These are phyloP conservation scores for Drosophila oshimai DNA, from an alignment of 1,140 invertebrate species.

Conservation along the genomic window DNA sequence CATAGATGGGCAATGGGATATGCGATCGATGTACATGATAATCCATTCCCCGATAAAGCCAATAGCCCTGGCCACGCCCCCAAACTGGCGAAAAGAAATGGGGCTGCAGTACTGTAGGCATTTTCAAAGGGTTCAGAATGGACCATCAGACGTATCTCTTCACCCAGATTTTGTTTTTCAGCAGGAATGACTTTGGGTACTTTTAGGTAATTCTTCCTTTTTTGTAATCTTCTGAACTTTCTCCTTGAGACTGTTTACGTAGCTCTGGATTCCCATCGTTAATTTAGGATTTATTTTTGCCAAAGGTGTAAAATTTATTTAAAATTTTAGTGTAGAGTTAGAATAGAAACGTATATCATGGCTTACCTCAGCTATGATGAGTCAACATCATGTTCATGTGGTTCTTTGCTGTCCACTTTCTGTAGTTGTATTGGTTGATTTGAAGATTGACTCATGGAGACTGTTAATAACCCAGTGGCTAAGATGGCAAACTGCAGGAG, in stretches of 20 bases:
- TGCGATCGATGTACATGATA: conserved; percentile 56
- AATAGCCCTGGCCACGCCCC: conserved; percentile 70
- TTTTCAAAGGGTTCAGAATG: conserved; percentile 42
- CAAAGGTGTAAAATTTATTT: not conserved
- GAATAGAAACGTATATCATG: not conserved
- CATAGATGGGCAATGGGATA: conserved; percentile 58
- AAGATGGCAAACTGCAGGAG: conserved; percentile 58
- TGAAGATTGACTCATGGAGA: not conserved
- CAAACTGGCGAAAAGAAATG: conserved; percentile 55
- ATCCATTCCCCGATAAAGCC: conserved; percentile 61
- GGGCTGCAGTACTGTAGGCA: conserved; percentile 34
- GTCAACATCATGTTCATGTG: not conserved
- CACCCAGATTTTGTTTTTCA: conserved; percentile 46
- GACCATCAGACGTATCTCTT: conserved; percentile 51
- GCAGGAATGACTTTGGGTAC: not conserved
- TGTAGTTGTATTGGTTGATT: not conserved
- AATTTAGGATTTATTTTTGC: not conserved
- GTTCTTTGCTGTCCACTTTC: not conserved
- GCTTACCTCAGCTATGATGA: conserved; percentile 7
- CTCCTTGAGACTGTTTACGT: not conserved
- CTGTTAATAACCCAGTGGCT: conserved; percentile 34
- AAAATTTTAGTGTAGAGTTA: not conserved
- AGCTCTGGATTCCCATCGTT: conserved; percentile 9
- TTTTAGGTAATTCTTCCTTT: not conserved
- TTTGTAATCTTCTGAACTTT: not conserved